Base-by-base conservation (phyloP, 2,113 vertebrate species). In the Trogon surrucura region DNA sequence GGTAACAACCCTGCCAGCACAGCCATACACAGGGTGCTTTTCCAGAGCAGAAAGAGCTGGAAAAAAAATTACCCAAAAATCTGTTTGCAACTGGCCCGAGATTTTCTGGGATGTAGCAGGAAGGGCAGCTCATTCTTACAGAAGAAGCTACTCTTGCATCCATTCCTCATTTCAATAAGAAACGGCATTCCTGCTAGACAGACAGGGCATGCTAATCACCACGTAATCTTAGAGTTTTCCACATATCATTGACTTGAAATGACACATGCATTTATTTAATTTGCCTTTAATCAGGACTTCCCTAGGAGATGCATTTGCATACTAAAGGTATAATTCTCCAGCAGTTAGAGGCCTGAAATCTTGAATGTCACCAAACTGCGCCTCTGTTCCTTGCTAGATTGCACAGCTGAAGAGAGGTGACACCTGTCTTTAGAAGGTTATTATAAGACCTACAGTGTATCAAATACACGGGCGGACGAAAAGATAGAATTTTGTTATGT, bases 221-320 rank as follows among this genome's bases (percentile, higher is more conserved):
- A 50, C 26, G 13, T 34, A 45, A 91, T 61, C 80, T 65, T 36
- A 77, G 44, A 57, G 32, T 29, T 87, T 83, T 64, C 38, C 77
- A 81, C 62, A 44, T 85, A 56, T 45, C 44, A 73, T 44, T 88
- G 86, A 69, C 67, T 77, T 80, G 1, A 92, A 92, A 78, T 86
- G 83, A 67, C 83, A 88, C 32, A 57, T 20, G 65, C 18, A n/a
- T 86, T 91, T 88, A 88, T 82, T 95, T 92, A 73, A 86, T 92
- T 92, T 86, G 36, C 34, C 62, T 85, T 77, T 66, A 78, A 92
- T 86, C 64, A 91, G 47, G 79, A 82, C 60, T 91, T 74, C 56
- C 80, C 60, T 84, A 61, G 72, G 65, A 91, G 69, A 70, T 78
- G 12, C 16, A 54, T 78, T 92, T 92, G 80, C 91, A 86, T 70